Base-by-base conservation (phyloP, 2,888 invertebrate genomes). In the Celastrina argiolus region DNA sequence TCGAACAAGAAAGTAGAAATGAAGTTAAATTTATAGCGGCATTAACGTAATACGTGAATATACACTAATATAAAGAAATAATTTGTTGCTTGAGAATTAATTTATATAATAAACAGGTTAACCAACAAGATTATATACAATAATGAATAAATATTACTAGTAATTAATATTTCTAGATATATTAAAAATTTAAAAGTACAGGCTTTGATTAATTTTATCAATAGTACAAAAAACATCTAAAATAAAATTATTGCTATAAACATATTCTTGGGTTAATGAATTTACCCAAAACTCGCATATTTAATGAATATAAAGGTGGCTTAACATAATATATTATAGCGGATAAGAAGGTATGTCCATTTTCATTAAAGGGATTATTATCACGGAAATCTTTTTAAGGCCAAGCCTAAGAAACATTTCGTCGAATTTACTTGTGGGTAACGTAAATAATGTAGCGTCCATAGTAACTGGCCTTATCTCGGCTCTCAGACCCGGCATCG, bases 381-480 rank as follows among this genome's bases (percentile, higher is more conserved):
- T 41, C 58, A 58, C 18, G 31, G 28, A 65, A 65, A 56, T 65
- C 41, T 65, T 56, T 58, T 65, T 41, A 22, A 65, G 28, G 58
- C 41, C 14, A 39, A 16, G 36, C 18, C 58, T 58, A 16, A 58
- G 34, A 58, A 56, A 65, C 65, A 65, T 42, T 58, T 58, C 28
- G 28, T 65, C 41, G 56, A 65, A 42, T 65, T 65, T 58, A 65
- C 56, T 65, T 65, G 28, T 18, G 28, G 56, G 41, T 39, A 36
- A 65, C 45, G 65, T 75, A 74, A 74, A 74, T 74, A 73, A 73
- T 71, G 72, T 70, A 71, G 70, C 71, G 70, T 70, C 72, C 74
- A 69, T 70, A 73, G 71, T 68, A 71, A 69, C 72, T 68, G 69
- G 72, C 72, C 70, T 74, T 74, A 73, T 74, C 74, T 73, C 72